Evolutionary conservation across 2,888 invertebrate species (phyloP).

Genomic region (Ceriagrion tenellum): DNA sequence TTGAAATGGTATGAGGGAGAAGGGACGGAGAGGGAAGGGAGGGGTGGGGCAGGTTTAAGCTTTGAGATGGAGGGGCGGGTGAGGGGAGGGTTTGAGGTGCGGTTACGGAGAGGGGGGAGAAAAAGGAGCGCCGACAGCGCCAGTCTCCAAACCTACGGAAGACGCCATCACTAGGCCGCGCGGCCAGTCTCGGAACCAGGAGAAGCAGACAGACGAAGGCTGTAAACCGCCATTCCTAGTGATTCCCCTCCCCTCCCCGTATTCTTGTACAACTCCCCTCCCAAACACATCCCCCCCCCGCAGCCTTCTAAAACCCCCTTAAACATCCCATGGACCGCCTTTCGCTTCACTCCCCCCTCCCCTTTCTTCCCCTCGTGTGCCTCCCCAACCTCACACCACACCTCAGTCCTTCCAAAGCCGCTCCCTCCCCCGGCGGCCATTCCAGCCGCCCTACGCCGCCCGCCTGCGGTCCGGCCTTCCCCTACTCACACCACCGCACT

Average conservation of each 20-base stretch:
- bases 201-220: slow-evolving; percentile 66
- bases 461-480: slow-evolving; percentile 62
- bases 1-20: background rate
- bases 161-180: slow-evolving; percentile 60
- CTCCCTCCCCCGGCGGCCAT: background rate
- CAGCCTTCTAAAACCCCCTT: background rate
- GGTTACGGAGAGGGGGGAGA: background rate
- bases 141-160: slow-evolving; percentile 42
- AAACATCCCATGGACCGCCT: slow-evolving; percentile 51
- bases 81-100: background rate
- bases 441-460: background rate
- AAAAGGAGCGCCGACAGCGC: slow-evolving; percentile 64
- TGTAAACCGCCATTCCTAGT: slow-evolving; percentile 65
- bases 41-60: background rate
- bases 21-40: background rate
- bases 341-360: background rate
- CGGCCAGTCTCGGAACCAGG: slow-evolving; percentile 65
- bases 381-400: background rate
- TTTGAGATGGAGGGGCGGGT: background rate
- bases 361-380: background rate
- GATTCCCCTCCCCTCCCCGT: slow-evolving; percentile 21
- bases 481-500: background rate
- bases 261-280: background rate
- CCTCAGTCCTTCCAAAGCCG: background rate
- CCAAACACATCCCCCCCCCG: background rate